A percentile compares a stretch with the other conserved stretches of the same genome.
Evolutionary conservation across 2,797 vertebrate species (phyloP).

Genomic region (Pristis pectinata): DNA sequence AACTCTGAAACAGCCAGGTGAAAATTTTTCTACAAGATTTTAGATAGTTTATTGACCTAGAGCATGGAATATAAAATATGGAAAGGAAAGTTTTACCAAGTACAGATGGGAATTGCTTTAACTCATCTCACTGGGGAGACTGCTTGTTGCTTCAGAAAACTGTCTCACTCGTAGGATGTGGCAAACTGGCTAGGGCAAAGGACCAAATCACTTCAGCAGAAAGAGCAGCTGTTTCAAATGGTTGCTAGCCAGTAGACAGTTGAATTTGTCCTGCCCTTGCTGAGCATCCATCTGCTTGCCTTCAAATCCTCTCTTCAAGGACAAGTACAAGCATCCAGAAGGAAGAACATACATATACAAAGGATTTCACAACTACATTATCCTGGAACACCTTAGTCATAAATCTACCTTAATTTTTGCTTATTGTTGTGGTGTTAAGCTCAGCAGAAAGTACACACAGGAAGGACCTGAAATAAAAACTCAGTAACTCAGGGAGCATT

Average conservation of each 20-base stretch:
- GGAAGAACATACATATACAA: not conserved
- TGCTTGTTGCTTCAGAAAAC: constrained; percentile 8
- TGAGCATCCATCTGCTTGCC: constrained; percentile 12
- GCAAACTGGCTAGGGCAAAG: not conserved
- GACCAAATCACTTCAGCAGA: constrained; percentile 23
- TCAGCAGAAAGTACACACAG: too few relatives aligned
- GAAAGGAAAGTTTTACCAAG: not conserved
- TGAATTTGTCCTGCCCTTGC: not conserved
- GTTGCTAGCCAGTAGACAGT: not conserved
- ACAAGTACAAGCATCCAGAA: not conserved
- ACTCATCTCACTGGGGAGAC: not conserved
- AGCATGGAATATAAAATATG: not conserved
- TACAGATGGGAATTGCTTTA: not conserved
- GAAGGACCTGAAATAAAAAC: too few relatives aligned
- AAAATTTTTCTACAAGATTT: not conserved
- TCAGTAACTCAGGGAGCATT: too few relatives aligned
- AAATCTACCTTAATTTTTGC: too few relatives aligned
- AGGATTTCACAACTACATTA: not conserved
- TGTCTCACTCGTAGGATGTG: not conserved
- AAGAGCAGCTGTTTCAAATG: constrained; percentile 32
- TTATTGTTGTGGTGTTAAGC: too few relatives aligned
- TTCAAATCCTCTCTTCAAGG: constrained; percentile 20
- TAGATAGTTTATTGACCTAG: not conserved
- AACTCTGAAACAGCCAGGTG: not conserved
- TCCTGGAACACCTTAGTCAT: not conserved